Evolutionary conservation across 2,888 invertebrate genomes (phyloP), one percentile per base, ranked within the genome.

Genomic region (Pristionchus fissidentatus): DNA sequence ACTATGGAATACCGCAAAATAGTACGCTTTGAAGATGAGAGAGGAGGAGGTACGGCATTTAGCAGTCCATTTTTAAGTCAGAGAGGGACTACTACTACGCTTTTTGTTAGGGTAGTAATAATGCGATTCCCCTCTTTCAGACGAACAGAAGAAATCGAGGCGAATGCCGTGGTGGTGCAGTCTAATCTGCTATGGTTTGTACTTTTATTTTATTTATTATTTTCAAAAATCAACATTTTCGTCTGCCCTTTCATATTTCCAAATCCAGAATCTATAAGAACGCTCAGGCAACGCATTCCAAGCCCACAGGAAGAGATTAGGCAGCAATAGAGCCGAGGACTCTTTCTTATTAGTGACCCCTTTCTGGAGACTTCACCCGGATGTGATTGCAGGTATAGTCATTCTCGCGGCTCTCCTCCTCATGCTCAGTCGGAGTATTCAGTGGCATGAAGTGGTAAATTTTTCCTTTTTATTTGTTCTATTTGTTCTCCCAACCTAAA

Each of bases 101-200:
- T n/a, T n/a, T 66, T 41, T 38, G 8, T 22, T 66, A 38, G 13
- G 22, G 19, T 38, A 66, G 1, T 66, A 66, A 38, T n/a, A n/a
- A n/a, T n/a, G n/a, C n/a, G n/a, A n/a, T n/a, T n/a, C n/a, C n/a
- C n/a, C n/a, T n/a, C n/a, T 32, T 66, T 35, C 35, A 66, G 66
- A n/a, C n/a, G n/a, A 66, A 38, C 66, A 19, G 8, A 8, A 7
- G 3, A 66, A 66, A 38, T 22, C 38, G 38, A 26, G 26, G 35
- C 55, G 35, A 55, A 78, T 78, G 78, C 78, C 78, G 35, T 78
- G 78, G 78, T 78, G 78, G 78, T 78, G 78, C 55, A 55, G 55
- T 10, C 78, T 78, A 19, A 55, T 78, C 32, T 78, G 78, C 26
- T 78, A 78, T 55, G 78, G 78, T 75, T 15, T 7, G 46, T 43